Conservation (phyloP, 1,140 invertebrate genomes). For the Bombyx mandarina region DNA sequence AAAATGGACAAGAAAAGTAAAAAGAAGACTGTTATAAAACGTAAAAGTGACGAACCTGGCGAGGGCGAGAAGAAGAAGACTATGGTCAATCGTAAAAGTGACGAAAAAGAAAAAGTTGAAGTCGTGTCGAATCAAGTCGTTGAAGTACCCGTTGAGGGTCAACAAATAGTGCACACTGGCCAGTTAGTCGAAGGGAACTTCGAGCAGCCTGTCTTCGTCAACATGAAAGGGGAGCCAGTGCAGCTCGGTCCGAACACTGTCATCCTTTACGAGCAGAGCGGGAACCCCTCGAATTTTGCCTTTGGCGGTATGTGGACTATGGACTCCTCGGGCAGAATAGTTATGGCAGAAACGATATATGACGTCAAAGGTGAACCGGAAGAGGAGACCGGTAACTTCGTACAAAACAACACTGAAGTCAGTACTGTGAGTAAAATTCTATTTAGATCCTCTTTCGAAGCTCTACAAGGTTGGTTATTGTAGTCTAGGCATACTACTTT, state of each 20-base stretch:
- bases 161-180: conserved; percentile 61
- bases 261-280: conserved; percentile 63
- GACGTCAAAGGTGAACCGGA: conserved; percentile 66
- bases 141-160: conserved; percentile 56
- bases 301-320: conserved; percentile 67
- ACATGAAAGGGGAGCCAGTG: conserved; percentile 63
- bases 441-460: background rate
- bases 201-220: conserved; percentile 63
- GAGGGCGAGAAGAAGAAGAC: conserved; percentile 55
- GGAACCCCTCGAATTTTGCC: conserved; percentile 58
- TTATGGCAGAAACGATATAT: conserved; percentile 67
- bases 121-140: conserved; percentile 52
- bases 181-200: conserved; percentile 62
- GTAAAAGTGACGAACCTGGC: conserved; percentile 57
- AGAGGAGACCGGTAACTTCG: conserved; percentile 47
- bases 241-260: conserved; percentile 64
- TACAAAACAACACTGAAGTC: conserved; percentile 53
- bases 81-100: conserved; percentile 49
- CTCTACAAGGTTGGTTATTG: background rate
- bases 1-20: conserved; percentile 70
- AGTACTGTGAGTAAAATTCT: conserved; percentile 35
- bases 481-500: background rate
- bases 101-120: conserved; percentile 55
- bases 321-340: conserved; percentile 60
- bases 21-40: conserved; percentile 64